These are phyloP conservation scores for Hyposoter didymator DNA, from an alignment of 2,888 invertebrate species.

Conservation along the genomic window DNA sequence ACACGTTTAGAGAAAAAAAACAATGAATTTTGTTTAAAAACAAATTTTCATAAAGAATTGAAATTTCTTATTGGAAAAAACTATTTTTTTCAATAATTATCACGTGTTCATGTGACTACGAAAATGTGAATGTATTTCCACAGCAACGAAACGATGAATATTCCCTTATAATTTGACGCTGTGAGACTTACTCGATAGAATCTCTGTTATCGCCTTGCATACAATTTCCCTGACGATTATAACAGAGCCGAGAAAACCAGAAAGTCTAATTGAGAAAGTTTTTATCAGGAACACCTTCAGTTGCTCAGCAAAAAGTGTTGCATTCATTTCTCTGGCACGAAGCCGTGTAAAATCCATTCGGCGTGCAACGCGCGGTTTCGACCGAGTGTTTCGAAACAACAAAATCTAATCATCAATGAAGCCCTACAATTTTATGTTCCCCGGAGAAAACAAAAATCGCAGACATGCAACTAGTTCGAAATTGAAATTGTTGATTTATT, in stretches of 20 bases:
- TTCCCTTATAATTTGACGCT: background rate
- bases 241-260: background rate
- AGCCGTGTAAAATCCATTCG: conserved; percentile 26
- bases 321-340: background rate
- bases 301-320: background rate
- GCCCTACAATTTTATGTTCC: background rate
- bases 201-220: background rate
- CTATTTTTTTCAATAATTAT: background rate
- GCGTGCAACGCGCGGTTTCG: conserved; percentile 22
- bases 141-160: background rate
- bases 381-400: conserved; percentile 8
- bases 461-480: background rate
- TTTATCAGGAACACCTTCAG: conserved; percentile 12
- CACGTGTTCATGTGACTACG: background rate
- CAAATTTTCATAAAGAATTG: background rate
- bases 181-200: too few relatives aligned
- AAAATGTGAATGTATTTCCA: background rate
- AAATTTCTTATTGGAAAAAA: background rate
- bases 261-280: conserved; percentile 19
- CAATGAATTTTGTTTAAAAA: background rate
- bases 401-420: conserved; percentile 9
- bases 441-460: background rate
- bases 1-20: background rate
- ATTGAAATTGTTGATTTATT: background rate
- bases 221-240: background rate